A percentile compares a stretch with the other conserved stretches of the same genome.
phyloP scores from a whole-genome alignment of 2,797 vertebrate genomes.

The Sternarchorhynchus goeldii region DNA sequence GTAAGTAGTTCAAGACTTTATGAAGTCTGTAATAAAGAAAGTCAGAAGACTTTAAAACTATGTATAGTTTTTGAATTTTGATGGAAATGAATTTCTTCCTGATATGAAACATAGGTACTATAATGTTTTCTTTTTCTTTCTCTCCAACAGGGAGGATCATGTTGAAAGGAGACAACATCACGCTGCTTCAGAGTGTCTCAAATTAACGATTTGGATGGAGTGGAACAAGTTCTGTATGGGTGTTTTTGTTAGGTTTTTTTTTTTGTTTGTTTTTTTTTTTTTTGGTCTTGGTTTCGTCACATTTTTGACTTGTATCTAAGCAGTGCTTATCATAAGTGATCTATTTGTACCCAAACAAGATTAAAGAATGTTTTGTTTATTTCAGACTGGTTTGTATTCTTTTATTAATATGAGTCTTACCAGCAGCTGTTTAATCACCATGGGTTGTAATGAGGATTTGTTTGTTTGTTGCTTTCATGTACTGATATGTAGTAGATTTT shows the following conservation, averaged over 20 bases:
- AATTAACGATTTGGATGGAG: slow-evolving; percentile 56
- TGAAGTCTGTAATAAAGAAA: no score
- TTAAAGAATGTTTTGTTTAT: slow-evolving; percentile 31
- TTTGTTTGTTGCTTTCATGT: no score
- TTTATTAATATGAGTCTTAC: neutral
- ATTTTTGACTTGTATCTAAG: slow-evolving; percentile 1
- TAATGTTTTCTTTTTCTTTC: neutral
- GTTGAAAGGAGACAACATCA: slow-evolving; percentile 85
- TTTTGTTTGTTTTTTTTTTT: slow-evolving; percentile 7
- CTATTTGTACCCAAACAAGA: slow-evolving; percentile 20
- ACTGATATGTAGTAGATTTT: no score
- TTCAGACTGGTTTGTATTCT: neutral
- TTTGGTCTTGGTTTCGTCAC: neutral
- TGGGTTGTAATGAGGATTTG: no score
- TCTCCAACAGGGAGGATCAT: slow-evolving; percentile 76
- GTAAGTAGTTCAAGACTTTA: slow-evolving; percentile 68
- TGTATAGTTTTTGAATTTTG: neutral
- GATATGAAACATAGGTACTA: neutral
- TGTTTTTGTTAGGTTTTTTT: slow-evolving; percentile 33
- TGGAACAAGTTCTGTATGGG: neutral
- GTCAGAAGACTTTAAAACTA: neutral
- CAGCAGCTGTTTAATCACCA: neutral
- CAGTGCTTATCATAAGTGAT: slow-evolving; percentile 1
- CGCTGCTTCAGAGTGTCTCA: slow-evolving; percentile 79
- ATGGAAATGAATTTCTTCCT: neutral